A percentile compares a stretch with the other conserved stretches of the same genome.
Evolutionary conservation across 64 coral and sea anemone genomes (phyloP).

Genomic region (Stylophora pistillata): DNA sequence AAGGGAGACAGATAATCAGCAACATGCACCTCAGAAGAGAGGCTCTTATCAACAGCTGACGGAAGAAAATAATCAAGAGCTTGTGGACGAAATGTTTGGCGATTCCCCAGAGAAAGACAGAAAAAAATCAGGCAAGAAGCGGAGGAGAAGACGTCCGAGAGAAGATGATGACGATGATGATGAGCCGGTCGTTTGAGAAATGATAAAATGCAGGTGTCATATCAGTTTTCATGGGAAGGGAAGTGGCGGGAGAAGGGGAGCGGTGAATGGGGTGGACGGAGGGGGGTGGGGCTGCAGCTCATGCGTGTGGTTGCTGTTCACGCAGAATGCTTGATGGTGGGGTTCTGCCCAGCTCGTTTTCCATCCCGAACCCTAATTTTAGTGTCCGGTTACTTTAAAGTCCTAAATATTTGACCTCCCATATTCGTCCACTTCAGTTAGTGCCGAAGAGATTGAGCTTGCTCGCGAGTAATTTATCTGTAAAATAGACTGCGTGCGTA

Average conservation of each 20-base stretch:
- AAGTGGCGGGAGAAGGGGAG: neutral
- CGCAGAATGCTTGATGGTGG: too few relatives aligned
- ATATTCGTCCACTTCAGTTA: too few relatives aligned
- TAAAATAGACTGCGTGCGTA: too few relatives aligned
- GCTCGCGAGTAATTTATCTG: too few relatives aligned
- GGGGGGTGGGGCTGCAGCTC: too few relatives aligned
- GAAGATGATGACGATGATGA: neutral
- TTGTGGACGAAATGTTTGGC: conserved; percentile 57
- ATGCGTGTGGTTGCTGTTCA: too few relatives aligned
- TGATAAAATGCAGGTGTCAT: neutral
- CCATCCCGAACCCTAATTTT: too few relatives aligned
- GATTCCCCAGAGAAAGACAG: conserved; percentile 23
- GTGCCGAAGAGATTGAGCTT: too few relatives aligned
- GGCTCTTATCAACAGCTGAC: conserved; percentile 14
- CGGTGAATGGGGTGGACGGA: too few relatives aligned
- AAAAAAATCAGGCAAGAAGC: conserved; percentile 28
- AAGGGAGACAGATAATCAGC: neutral
- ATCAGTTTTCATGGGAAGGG: neutral
- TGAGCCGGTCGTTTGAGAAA: neutral
- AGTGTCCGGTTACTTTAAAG: too few relatives aligned
- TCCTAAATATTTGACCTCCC: too few relatives aligned
- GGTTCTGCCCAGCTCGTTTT: too few relatives aligned
- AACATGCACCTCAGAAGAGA: neutral
- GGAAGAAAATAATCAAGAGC: conserved; percentile 4
- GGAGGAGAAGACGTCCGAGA: neutral